Evolutionary conservation across 2,113 vertebrate genomes (phyloP).

Genomic region (Hyperoodon ampullatus): DNA sequence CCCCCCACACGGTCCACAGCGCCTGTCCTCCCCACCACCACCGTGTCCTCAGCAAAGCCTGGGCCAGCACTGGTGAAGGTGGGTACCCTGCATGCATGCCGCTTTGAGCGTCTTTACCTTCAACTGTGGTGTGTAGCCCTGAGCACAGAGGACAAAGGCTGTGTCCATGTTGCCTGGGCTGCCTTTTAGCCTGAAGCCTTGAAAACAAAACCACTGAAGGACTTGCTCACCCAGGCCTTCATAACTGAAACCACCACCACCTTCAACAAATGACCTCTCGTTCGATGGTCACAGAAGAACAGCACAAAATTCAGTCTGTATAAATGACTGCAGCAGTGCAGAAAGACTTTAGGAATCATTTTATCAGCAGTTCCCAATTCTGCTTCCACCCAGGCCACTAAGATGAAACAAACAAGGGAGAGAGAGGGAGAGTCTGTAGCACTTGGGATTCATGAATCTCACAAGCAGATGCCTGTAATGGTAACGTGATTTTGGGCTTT

Average conservation of each 20-base stretch:
- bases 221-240: not conserved
- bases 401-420: not conserved
- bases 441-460: not conserved
- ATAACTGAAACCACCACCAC: not conserved
- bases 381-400: not conserved
- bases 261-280: not conserved
- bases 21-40: slow-evolving; percentile 79
- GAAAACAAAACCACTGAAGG: not conserved
- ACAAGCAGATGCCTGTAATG: not conserved
- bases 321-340: not conserved
- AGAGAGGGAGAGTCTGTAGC: not conserved
- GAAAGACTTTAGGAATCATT: not conserved
- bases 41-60: slow-evolving; percentile 87
- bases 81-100: not conserved
- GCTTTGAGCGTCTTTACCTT: not conserved
- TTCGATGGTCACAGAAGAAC: not conserved
- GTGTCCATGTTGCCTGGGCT: not conserved
- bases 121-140: not conserved
- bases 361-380: not conserved
- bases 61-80: slow-evolving; percentile 95
- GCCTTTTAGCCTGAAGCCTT: not conserved
- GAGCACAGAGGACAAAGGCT: not conserved
- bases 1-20: slow-evolving; percentile 79
- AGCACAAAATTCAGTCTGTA: not conserved
- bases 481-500: not conserved